Evolutionary conservation across 2,113 vertebrate genomes (phyloP).

Genomic region (Hemibagrus wyckioides): DNA sequence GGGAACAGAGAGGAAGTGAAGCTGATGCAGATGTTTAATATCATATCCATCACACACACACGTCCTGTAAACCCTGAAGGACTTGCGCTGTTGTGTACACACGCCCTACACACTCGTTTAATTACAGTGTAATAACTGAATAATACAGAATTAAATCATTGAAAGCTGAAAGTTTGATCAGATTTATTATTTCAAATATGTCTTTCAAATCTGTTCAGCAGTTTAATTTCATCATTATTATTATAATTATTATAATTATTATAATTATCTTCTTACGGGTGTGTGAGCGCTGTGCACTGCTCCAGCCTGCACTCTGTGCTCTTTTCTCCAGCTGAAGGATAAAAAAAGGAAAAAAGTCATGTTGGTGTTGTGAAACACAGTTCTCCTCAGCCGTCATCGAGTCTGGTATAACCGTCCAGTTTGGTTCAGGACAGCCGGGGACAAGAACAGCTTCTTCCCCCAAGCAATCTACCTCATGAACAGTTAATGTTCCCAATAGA

Average conservation of each 20-base stretch:
- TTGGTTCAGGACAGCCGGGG: too few relatives aligned
- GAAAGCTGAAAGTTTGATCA: background rate
- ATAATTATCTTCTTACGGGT: slow-evolving; percentile 54
- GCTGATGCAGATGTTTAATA: background rate
- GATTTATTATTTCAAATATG: background rate
- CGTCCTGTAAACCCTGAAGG: background rate
- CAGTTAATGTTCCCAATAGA: too few relatives aligned
- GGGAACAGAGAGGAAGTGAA: background rate
- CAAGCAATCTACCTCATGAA: too few relatives aligned
- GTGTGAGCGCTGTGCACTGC: slow-evolving; percentile 43
- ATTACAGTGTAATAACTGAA: background rate
- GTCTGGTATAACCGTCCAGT: too few relatives aligned
- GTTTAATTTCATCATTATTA: background rate
- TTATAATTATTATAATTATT: background rate
- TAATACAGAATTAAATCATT: background rate
- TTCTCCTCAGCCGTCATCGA: too few relatives aligned
- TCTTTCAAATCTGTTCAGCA: background rate
- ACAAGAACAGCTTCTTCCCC: too few relatives aligned
- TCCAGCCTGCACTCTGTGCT: slow-evolving; percentile 65
- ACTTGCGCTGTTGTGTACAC: too few relatives aligned
- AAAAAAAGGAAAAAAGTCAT: slow-evolving; percentile 18
- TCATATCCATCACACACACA: background rate
- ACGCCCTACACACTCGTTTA: background rate
- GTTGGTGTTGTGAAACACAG: background rate
- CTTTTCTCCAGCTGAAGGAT: slow-evolving; percentile 70